Percentiles rank a stretch among this genome's conserved stretches.
Conservation (phyloP, 2,888 invertebrate genomes). For the Erebia aethiops region DNA sequence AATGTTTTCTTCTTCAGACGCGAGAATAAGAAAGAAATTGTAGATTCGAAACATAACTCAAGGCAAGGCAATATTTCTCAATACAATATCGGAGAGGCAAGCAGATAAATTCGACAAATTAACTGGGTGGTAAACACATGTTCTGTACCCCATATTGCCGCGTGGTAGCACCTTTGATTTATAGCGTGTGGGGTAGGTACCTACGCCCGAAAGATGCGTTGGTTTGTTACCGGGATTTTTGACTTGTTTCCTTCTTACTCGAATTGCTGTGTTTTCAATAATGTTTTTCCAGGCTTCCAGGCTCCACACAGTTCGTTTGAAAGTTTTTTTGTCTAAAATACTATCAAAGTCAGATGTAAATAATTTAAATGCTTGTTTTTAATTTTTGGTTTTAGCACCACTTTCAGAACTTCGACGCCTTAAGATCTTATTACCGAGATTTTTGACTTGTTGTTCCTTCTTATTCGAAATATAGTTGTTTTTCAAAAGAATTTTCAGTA, state of each 20-base stretch:
- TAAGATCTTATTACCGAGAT: too few species aligned
- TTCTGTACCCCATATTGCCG: conserved; percentile 80
- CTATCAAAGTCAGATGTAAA: too few species aligned
- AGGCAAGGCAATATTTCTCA: conserved; percentile 74
- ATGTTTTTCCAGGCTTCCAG: too few species aligned
- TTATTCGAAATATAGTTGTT: too few species aligned
- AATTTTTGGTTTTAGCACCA: too few species aligned
- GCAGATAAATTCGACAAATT: conserved; percentile 82
- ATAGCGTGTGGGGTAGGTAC: conserved; percentile 66
- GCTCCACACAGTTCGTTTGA: too few species aligned
- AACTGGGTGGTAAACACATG: conserved; percentile 82
- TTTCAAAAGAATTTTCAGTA: too few species aligned
- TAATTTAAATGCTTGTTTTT: too few species aligned
- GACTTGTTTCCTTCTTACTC: conserved; percentile 25
- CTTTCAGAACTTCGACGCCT: too few species aligned
- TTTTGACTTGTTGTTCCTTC: too few species aligned
- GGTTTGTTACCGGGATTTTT: conserved; percentile 41
- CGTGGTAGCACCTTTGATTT: conserved; percentile 79
- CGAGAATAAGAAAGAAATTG: background rate
- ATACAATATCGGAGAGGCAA: conserved; percentile 70
- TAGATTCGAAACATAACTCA: conserved; percentile 47
- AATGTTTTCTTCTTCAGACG: background rate
- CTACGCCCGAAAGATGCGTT: conserved; percentile 41
- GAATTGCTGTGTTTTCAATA: background rate
- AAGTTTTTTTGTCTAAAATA: too few species aligned